Percentiles rank a stretch among this genome's conserved stretches.
Evolutionary conservation across 1,140 invertebrate genomes (phyloP).

Genomic region (Aphidius gifuensis): DNA sequence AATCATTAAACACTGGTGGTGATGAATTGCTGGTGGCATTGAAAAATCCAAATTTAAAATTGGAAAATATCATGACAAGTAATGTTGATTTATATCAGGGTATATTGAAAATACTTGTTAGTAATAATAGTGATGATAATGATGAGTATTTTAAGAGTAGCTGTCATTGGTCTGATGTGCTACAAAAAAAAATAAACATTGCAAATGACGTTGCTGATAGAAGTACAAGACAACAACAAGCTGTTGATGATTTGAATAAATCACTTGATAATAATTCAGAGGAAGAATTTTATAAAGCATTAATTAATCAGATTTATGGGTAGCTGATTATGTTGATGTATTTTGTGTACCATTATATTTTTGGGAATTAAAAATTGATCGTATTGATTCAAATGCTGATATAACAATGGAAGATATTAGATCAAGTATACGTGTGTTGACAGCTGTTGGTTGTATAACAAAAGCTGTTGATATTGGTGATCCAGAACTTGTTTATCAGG

Average conservation of each 20-base stretch:
- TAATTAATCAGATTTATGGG: slow-evolving; percentile 55
- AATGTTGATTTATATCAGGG: slow-evolving; percentile 41
- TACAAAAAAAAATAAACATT: slow-evolving; percentile 42
- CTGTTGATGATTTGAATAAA: slow-evolving; percentile 57
- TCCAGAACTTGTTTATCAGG: slow-evolving; percentile 56
- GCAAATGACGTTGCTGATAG: slow-evolving; percentile 34
- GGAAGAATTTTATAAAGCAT: slow-evolving; percentile 52
- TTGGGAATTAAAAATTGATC: slow-evolving; percentile 71
- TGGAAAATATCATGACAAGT: slow-evolving; percentile 34
- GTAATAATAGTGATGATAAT: slow-evolving; percentile 30
- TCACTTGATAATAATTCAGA: slow-evolving; percentile 56
- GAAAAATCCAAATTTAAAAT: slow-evolving; percentile 36
- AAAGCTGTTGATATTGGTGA: slow-evolving; percentile 64
- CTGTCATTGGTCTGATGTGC: slow-evolving; percentile 36
- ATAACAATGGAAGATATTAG: slow-evolving; percentile 65
- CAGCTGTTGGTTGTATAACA: slow-evolving; percentile 62
- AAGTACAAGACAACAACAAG: slow-evolving; percentile 46
- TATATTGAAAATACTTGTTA: slow-evolving; percentile 34
- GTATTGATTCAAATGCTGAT: slow-evolving; percentile 60
- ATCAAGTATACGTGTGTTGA: slow-evolving; percentile 61
- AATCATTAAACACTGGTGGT: slow-evolving; percentile 45
- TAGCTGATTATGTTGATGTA: slow-evolving; percentile 56
- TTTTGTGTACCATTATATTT: slow-evolving; percentile 68
- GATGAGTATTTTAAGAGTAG: slow-evolving; percentile 25
- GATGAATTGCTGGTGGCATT: slow-evolving; percentile 53